phyloP scores from a whole-genome alignment of 2,888 invertebrate genomes.

The Lissocephala sabroskyi region DNA sequence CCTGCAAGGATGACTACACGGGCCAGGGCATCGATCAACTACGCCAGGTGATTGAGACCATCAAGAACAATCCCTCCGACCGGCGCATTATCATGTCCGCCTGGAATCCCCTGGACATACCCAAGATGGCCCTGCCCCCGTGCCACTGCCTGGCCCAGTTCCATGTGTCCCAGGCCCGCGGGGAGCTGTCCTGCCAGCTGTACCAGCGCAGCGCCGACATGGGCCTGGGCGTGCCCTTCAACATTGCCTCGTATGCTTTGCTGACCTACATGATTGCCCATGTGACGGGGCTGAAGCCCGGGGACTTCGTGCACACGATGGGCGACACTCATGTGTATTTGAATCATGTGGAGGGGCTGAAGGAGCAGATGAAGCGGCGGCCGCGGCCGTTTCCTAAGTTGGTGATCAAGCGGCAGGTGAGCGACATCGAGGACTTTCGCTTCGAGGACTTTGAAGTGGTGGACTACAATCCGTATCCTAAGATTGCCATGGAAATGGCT shows the following conservation, averaged over 20 bases:
- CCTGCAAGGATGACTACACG: constrained; percentile 86
- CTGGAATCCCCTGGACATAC: constrained; percentile 93
- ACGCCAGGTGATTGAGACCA: constrained; percentile 82
- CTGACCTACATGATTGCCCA: constrained; percentile 97
- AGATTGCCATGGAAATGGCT: constrained; percentile 90
- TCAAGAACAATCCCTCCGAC: constrained; percentile 87
- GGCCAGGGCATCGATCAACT: constrained; percentile 94
- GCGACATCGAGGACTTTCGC: constrained; percentile 88
- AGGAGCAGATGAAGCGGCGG: constrained; percentile 83
- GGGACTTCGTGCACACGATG: constrained; percentile 94
- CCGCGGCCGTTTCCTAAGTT: constrained; percentile 90
- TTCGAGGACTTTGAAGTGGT: constrained; percentile 89
- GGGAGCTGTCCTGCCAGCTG: constrained; percentile 90
- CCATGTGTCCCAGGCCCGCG: constrained; percentile 81
- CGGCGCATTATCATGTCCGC: constrained; percentile 93
- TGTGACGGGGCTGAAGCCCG: constrained; percentile 91
- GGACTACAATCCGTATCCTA: constrained; percentile 90
- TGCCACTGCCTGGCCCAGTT: constrained; percentile 97
- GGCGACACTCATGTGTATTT: constrained; percentile 97
- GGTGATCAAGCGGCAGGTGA: constrained; percentile 81
- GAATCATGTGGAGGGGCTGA: constrained; percentile 89
- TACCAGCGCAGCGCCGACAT: constrained; percentile 98
- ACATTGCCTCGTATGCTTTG: constrained; percentile 96
- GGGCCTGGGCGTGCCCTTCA: constrained; percentile 98
- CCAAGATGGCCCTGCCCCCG: constrained; percentile 95